Base-by-base conservation (phyloP, 2,888 invertebrate genomes). In the Aphelenchoides bicaudatus region DNA sequence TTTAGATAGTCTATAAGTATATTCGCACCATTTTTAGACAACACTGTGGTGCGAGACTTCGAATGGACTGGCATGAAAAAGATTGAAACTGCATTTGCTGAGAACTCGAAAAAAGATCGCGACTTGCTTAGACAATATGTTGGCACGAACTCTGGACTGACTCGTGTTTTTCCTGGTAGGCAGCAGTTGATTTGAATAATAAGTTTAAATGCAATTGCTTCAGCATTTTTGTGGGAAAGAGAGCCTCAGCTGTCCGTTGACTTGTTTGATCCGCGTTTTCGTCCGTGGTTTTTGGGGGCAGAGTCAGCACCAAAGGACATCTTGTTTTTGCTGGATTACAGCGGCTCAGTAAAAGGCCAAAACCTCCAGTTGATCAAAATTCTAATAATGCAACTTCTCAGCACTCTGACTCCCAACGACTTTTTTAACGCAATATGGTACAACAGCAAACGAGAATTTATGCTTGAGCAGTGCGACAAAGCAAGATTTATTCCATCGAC, bases 251-350 rank as follows among this genome's bases (percentile, higher is more conserved):
- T 73, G 47, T 73, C 73, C 0, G 66, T 75, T n/a, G 78, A 78
- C 52, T 62, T 78, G 2, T 78, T 73, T 54, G 78, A 78, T 61
- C 77, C 78, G 8, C 59, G 72, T 25, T 73, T 67, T 47, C 67
- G 78, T 2, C 75, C 73, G 6, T 78, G 78, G 78, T 78, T 78
- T 60, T 67, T 51, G 2, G 62, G 62, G 10, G 68, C 78, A 0
- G 74, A 78, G 48, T 62, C 69, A 2, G 63, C 66, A 8, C 75
- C 79, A 6, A 75, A 73, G 52, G 79, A 78, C 59, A 65, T 78
- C 37, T 63, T 78, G 3, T 78, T 78, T 56, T 58, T 78, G 25
- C 52, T 78, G 21, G 78, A 78, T 62, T 78, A 68, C 27, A 68
- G 68, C 34, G 67, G 67, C 27, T 59, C 59, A 31, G 66, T 66